Evolutionary conservation across 2,888 invertebrate genomes (phyloP).

Genomic region (Bruchidius siliquastri): DNA sequence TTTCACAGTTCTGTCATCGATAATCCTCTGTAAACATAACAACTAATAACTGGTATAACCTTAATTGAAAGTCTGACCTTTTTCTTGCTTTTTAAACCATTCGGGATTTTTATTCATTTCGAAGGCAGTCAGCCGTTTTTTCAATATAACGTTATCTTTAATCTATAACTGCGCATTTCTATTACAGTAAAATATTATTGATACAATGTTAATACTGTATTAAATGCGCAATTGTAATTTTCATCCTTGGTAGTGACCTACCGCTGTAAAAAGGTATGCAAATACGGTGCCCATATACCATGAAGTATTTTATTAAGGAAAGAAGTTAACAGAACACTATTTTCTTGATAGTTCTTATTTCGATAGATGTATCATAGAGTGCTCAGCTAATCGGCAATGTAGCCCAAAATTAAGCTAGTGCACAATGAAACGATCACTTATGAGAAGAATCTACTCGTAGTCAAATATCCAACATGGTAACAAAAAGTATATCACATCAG

Average conservation of each 20-base stretch:
- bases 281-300: not conserved
- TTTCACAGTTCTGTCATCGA: not conserved
- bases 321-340: not conserved
- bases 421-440: no score
- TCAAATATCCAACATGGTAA: no score
- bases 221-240: not conserved
- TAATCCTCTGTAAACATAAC: not conserved
- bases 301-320: not conserved
- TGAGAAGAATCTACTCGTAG: no score
- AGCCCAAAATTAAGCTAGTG: no score
- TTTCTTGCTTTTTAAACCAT: not conserved
- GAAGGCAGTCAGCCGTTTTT: not conserved
- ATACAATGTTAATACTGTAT: not conserved
- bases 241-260: not conserved
- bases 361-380: no score
- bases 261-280: not conserved
- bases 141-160: not conserved
- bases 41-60: not conserved
- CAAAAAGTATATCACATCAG: no score
- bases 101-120: not conserved
- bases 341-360: not conserved
- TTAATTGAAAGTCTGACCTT: not conserved
- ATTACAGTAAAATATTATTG: not conserved
- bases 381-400: no score
- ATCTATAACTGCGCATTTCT: not conserved